Evolutionary conservation across 2,113 vertebrate species (phyloP), one percentile per base, ranked within the genome.

Genomic region (Indri indri): DNA sequence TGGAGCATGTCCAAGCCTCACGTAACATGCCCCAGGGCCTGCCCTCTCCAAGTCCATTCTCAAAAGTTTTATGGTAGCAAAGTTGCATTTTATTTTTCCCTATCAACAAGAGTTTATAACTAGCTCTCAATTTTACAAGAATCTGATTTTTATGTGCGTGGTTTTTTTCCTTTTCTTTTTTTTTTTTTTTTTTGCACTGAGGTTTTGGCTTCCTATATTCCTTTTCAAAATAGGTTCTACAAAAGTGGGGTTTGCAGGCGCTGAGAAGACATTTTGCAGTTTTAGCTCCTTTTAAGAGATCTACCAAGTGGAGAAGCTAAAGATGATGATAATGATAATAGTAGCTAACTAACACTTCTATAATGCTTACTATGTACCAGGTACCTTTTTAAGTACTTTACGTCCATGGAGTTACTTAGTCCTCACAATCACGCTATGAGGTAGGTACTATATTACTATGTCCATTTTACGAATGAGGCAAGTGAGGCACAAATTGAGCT

Each of bases 251-350:
- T 80, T 94, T 73, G 32, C 22, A 66, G 34, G 23, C 42, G 37
- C 13, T 73, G 8, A 94, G 42, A 8, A 94, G 42, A 8, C 37
- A 86, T 82, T 85, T 63, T 94, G 68, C 34, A 71, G 22, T 90
- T 91, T 97, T 61, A 81, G 82, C 27, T 90, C 63, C 50, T 93
- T 95, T 95, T 87, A 93, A 80, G 32, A 70, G 77, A 95, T 18
- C 37, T 8, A 74, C 40, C 68, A 87, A 83, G 17, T 81, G 23
- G 88, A 25, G 2, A 71, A 84, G 47, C 79, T 37, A 40, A 94
- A 74, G 9, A 34, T 34, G 61, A 66, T 5, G 54, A 20, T 50
- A 8, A 52, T 11, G 8, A 45, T 61, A 11, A 74, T 23, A 68
- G 59, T 37, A 92, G 52, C 20, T 82, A 89, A 82, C 12, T 82